A percentile compares a stretch with the other conserved stretches of the same genome.
These are phyloP conservation scores for Anniella stebbinsi DNA, from an alignment of 2,797 vertebrate species.

Conservation along the genomic window DNA sequence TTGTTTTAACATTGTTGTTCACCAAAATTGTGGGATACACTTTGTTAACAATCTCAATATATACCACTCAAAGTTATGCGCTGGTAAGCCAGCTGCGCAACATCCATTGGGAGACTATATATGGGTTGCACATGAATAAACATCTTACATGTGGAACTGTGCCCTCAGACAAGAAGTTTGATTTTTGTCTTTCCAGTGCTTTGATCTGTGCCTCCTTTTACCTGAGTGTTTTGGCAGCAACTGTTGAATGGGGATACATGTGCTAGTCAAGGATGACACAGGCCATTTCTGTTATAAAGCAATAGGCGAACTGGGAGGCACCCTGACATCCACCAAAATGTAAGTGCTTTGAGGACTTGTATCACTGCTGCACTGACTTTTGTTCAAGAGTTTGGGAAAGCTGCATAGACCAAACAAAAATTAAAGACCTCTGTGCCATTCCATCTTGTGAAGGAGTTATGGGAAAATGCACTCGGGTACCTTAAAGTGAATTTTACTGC, in stretches of 20 bases:
- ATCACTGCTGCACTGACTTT: neutral
- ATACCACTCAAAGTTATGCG: neutral
- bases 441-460: neutral
- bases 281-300: constrained; percentile 17
- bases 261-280: constrained; percentile 19
- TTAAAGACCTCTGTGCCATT: constrained; percentile 25
- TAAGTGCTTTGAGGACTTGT: neutral
- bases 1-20: neutral
- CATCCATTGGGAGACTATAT: neutral
- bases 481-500: constrained; percentile 33
- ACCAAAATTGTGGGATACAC: neutral
- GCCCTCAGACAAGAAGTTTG: neutral
- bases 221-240: neutral
- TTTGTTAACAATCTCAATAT: neutral
- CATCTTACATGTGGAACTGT: neutral
- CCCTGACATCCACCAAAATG: neutral
- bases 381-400: constrained; percentile 34
- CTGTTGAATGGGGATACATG: neutral
- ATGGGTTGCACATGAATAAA: neutral
- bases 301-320: neutral
- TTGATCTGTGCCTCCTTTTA: neutral
- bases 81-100: neutral
- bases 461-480: constrained; percentile 43
- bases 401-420: constrained; percentile 19
- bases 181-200: neutral